A percentile compares a stretch with the other conserved stretches of the same genome.
phyloP scores from a whole-genome alignment of 2,888 invertebrate genomes.

The Dusona sp. region DNA sequence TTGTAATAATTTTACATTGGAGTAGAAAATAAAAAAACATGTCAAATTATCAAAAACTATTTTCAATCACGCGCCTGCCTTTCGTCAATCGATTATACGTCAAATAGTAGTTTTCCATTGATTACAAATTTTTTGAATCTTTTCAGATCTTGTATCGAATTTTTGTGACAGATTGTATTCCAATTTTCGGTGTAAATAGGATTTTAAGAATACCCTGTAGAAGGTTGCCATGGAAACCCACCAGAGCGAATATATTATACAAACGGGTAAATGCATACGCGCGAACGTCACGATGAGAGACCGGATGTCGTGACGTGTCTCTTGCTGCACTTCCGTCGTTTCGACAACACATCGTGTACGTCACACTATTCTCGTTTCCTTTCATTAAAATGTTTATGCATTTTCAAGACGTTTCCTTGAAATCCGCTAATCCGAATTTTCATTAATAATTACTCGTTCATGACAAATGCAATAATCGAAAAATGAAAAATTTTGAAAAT shows the following conservation, averaged over 20 bases:
- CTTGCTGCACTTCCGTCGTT: conserved; percentile 31
- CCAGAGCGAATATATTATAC: conserved; percentile 20
- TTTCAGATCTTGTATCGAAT: background rate
- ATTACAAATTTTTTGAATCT: background rate
- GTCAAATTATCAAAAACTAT: background rate
- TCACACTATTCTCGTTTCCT: conserved; percentile 17
- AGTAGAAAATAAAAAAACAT: background rate
- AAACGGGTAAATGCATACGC: conserved; percentile 34
- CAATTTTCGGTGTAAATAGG: background rate
- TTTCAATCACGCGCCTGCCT: background rate
- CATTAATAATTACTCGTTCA: background rate
- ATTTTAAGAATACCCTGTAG: conserved; percentile 17
- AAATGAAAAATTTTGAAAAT: background rate
- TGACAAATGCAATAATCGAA: background rate
- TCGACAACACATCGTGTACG: conserved; percentile 13
- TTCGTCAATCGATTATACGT: background rate
- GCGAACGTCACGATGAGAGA: conserved; percentile 33
- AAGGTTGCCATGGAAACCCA: conserved; percentile 13
- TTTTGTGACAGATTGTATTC: background rate
- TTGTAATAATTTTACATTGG: too few relatives aligned
- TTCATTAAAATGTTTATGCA: conserved; percentile 19
- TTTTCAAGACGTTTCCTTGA: conserved; percentile 13
- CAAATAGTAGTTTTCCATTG: background rate
- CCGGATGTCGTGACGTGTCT: conserved; percentile 44
- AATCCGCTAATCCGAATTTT: background rate